Base-by-base conservation (phyloP, 2,888 invertebrate genomes). In the Resseliella maxima region DNA sequence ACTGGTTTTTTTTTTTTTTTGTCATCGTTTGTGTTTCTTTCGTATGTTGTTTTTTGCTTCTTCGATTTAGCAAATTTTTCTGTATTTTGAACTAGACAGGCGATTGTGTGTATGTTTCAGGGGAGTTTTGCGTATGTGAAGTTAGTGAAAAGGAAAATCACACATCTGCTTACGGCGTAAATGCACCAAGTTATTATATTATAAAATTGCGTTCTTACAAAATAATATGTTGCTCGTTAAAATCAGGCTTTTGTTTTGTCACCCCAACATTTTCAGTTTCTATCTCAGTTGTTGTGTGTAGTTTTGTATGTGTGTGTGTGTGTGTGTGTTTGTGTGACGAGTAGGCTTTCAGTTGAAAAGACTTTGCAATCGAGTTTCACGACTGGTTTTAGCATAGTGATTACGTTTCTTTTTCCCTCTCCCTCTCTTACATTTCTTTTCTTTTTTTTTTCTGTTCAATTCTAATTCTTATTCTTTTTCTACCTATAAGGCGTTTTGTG, bases 201-300 rank as follows among this genome's bases (percentile, higher is more conserved):
- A 72, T 72, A 72, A 38, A 38, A 36, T 83, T 83, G 83, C 83
- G 83, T 38, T 83, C 36, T 36, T 83, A 38, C 38, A 0, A 83
- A 83, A 72, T 72, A 72, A 72, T 72, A 72, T 72, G 72, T 72
- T 83, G 83, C 83, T 83, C 83, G 83, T 83, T 83, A 83, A 83
- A 83, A 83, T 83, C 83, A 38, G 83, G 83, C 83, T 83, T 83
- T 83, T 83, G 83, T 83, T 83, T 83, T 83, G 83, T 83, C 83
- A 83, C 83, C 83, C 83, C 83, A 83, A 83, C 83, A n/a, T n/a
- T n/a, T 83, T 38, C 35, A 31, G 31, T 72, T 10, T 72, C 24
- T 59, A 41, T 12, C 5, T 8, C 41, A 41, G 6, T 5, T 50
- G 21, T 18, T 35, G 31, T 72, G 35, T 15, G 31, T 72, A 31